phyloP scores from a whole-genome alignment of 2,888 invertebrate species.

The Platyscelio sp. region DNA sequence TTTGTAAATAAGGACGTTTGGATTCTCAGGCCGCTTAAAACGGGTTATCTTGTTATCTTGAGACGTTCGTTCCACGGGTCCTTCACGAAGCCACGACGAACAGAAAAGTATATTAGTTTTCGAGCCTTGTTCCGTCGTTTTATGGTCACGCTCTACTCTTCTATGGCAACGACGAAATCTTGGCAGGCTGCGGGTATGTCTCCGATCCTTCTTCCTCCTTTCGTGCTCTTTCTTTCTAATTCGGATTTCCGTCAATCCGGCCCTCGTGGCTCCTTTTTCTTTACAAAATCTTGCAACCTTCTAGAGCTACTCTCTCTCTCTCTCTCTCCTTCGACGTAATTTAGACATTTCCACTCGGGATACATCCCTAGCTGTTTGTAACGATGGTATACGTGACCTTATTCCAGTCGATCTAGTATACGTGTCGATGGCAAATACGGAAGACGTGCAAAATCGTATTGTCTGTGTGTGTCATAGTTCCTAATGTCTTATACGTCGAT shows the following conservation, averaged over 20 bases:
- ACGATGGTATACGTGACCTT: conserved; percentile 71
- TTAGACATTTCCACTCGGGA: conserved; percentile 68
- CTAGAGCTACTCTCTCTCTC: no score
- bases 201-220: neutral
- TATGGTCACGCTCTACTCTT: conserved; percentile 54
- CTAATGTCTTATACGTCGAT: conserved; percentile 63
- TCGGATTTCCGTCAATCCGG: conserved; percentile 49
- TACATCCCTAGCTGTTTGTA: conserved; percentile 69
- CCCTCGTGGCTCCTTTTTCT: conserved; percentile 39
- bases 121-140: conserved; percentile 72
- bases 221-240: conserved; percentile 30
- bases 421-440: conserved; percentile 69
- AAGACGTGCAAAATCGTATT: conserved; percentile 70
- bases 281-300: conserved; percentile 56
- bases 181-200: conserved; percentile 41
- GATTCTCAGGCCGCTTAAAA: conserved; percentile 78
- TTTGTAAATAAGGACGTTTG: conserved; percentile 81
- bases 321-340: conserved; percentile 60
- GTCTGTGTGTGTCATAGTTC: conserved; percentile 61
- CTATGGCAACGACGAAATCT: conserved; percentile 65
- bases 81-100: conserved; percentile 48
- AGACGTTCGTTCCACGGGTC: conserved; percentile 74
- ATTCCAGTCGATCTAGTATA: conserved; percentile 66
- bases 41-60: conserved; percentile 81
- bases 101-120: conserved; percentile 78